Percentiles rank a stretch among this genome's conserved stretches.
Evolutionary conservation across 1,140 invertebrate genomes (phyloP).

Genomic region (Drosophila mayri): DNA sequence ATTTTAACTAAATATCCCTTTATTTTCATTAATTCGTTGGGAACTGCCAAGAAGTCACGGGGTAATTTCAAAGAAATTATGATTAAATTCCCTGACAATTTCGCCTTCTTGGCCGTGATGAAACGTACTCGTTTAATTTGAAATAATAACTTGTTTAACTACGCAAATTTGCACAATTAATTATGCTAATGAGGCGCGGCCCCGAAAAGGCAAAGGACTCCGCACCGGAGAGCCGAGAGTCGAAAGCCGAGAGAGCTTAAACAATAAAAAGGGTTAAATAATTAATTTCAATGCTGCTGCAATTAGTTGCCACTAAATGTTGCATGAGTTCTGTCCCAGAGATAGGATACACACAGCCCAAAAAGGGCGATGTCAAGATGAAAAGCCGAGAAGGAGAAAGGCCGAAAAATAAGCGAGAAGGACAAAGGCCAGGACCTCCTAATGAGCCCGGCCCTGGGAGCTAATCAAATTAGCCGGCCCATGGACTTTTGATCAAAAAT

Average conservation of each 20-base stretch:
- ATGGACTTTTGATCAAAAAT: conserved; percentile 75
- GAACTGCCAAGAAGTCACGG: neutral
- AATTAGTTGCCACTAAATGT: conserved; percentile 83
- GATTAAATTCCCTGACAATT: conserved; percentile 18
- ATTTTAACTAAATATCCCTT: neutral
- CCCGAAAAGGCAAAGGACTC: conserved; percentile 60
- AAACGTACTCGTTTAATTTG: conserved; percentile 74
- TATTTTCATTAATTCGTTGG: neutral
- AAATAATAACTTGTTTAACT: conserved; percentile 84
- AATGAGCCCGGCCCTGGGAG: conserved; percentile 57
- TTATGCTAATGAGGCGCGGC: conserved; percentile 80
- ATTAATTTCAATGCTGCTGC: conserved; percentile 83
- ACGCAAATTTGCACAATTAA: conserved; percentile 83
- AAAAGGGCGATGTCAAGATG: conserved; percentile 16
- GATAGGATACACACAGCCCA: conserved; percentile 41
- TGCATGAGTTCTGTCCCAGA: conserved; percentile 69
- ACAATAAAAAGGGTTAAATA: conserved; percentile 83
- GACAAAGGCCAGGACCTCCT: conserved; percentile 53
- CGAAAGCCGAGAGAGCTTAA: conserved; percentile 61
- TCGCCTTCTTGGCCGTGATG: conserved; percentile 40
- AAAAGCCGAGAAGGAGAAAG: conserved; percentile 28
- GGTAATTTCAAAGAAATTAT: conserved; percentile 11
- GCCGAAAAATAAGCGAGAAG: neutral
- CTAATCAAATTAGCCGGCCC: conserved; percentile 76
- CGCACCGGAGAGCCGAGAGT: conserved; percentile 7